Percentiles rank a stretch among this genome's conserved stretches.
Conservation (phyloP, 2,888 invertebrate genomes). For the Cerceris ruficornis region DNA sequence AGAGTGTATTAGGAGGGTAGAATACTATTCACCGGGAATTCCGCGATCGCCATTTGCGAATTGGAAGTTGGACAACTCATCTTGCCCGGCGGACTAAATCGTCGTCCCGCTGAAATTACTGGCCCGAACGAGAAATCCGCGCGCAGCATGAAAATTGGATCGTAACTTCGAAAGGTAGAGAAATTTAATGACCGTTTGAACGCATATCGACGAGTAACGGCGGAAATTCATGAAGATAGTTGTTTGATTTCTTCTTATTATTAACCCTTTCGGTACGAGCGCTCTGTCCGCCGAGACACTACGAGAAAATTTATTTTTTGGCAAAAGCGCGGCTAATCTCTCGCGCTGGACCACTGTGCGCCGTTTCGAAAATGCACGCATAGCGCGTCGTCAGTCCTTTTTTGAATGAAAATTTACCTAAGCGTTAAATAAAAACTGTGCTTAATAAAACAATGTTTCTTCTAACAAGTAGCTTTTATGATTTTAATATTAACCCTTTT, state of each 20-base stretch:
- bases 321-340: too few species aligned
- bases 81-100: slow-evolving; percentile 11
- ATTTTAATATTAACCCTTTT: too few species aligned
- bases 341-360: too few species aligned
- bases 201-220: slow-evolving; percentile 10
- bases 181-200: slow-evolving; percentile 29
- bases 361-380: too few species aligned
- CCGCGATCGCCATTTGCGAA: slow-evolving; percentile 54
- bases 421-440: too few species aligned
- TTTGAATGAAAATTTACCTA: too few species aligned
- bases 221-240: slow-evolving; percentile 5
- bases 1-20: slow-evolving; percentile 35
- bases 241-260: not conserved
- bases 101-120: slow-evolving; percentile 40
- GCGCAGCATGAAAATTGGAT: slow-evolving; percentile 45
- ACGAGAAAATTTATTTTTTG: too few species aligned
- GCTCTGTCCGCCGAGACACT: too few species aligned
- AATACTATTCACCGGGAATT: slow-evolving; percentile 50
- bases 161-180: not conserved
- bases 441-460: too few species aligned
- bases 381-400: too few species aligned
- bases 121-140: slow-evolving; percentile 22
- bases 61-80: slow-evolving; percentile 43
- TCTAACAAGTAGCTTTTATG: too few species aligned
- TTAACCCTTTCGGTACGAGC: too few species aligned